Percentiles rank a stretch among this genome's conserved stretches.
phyloP scores from a whole-genome alignment of 2,797 vertebrate genomes.

The Myotis findleyi region DNA sequence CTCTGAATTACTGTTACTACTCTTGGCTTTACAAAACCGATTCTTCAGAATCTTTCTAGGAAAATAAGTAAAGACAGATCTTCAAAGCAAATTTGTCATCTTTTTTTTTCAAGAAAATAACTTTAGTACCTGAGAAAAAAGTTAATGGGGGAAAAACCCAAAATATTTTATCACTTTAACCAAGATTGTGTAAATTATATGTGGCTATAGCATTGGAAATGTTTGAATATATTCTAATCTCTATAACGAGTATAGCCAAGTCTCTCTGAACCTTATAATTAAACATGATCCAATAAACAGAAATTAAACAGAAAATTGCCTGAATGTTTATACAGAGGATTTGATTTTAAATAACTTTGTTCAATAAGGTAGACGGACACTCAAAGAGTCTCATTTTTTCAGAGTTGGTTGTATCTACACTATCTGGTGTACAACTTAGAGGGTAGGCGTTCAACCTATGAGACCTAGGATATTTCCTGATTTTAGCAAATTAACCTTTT shows the following conservation, averaged over 20 bases:
- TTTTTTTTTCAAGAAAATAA: slow-evolving; percentile 25
- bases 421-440: background rate
- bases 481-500: slow-evolving; percentile 48
- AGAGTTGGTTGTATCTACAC: background rate
- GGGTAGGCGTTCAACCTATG: background rate
- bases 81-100: slow-evolving; percentile 35
- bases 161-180: slow-evolving; percentile 38
- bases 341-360: slow-evolving; percentile 32
- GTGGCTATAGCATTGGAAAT: background rate
- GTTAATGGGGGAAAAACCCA: background rate
- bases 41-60: slow-evolving; percentile 3
- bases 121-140: slow-evolving; percentile 27
- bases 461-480: background rate
- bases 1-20: background rate
- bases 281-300: slow-evolving; percentile 46
- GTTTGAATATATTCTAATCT: slow-evolving; percentile 14
- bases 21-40: slow-evolving; percentile 26
- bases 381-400: background rate
- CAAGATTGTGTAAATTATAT: background rate
- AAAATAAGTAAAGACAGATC: slow-evolving; percentile 41
- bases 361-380: background rate
- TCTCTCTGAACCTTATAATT: slow-evolving; percentile 19
- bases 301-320: background rate
- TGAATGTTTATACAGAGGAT: background rate
- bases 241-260: background rate